Conservation (phyloP, 2,797 vertebrate genomes). For the Odontamblyopus rebecca region DNA sequence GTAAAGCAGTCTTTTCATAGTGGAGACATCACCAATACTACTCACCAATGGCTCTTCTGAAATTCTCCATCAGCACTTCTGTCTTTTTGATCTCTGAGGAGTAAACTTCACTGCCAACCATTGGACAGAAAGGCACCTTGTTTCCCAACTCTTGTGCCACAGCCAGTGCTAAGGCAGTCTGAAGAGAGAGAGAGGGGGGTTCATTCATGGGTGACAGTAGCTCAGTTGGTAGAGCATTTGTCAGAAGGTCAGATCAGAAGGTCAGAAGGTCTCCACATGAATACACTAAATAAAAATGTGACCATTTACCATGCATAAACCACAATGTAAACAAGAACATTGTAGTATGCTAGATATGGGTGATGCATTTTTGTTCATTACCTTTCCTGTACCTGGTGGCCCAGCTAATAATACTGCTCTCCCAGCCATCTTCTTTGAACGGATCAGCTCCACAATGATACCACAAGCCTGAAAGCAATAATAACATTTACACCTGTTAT, state of each 20-base stretch:
- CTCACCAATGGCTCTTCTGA: conserved; percentile 96
- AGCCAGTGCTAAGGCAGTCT: conserved; percentile 96
- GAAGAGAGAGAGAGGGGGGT: background rate
- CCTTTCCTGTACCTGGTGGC: conserved; percentile 98
- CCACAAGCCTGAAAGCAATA: conserved; percentile 86
- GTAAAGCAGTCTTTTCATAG: no score
- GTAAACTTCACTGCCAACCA: conserved; percentile 99
- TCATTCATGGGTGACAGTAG: no score
- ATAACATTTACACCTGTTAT: background rate
- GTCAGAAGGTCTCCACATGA: no score
- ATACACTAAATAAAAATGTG: no score
- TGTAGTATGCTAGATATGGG: no score
- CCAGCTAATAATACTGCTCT: conserved; percentile 93
- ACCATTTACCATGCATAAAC: no score
- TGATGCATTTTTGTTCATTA: conserved; percentile 45
- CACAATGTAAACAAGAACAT: no score
- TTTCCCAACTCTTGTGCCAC: conserved; percentile 97
- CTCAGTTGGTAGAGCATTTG: no score
- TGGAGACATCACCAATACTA: background rate
- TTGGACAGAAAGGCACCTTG: conserved; percentile 98
- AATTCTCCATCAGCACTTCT: conserved; percentile 99
- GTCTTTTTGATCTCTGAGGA: conserved; percentile 99
- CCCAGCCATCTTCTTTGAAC: conserved; percentile 97
- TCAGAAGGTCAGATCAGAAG: no score
- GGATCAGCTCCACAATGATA: conserved; percentile 95